Evolutionary conservation across 1,140 invertebrate genomes (phyloP).

Genomic region (Anadara kagoshimensis): DNA sequence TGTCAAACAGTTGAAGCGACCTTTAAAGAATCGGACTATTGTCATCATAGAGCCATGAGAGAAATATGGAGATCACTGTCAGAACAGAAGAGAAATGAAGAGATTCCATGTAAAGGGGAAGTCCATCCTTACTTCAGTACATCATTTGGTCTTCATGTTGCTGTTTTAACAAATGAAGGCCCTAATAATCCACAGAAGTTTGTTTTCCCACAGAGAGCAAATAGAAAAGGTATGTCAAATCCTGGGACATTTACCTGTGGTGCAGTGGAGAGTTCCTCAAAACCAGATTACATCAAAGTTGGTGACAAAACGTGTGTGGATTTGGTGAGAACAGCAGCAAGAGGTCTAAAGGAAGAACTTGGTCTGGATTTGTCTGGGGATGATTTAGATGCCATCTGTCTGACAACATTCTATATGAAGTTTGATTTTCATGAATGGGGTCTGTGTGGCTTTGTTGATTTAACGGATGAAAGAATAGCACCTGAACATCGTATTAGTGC

Average conservation of each 20-base stretch:
- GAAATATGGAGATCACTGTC: slow-evolving; percentile 40
- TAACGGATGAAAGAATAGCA: slow-evolving; percentile 34
- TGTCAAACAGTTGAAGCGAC: slow-evolving; percentile 26
- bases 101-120: slow-evolving; percentile 31
- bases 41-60: slow-evolving; percentile 46
- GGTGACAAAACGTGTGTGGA: slow-evolving; percentile 26
- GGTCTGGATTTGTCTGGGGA: slow-evolving; percentile 35
- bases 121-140: slow-evolving; percentile 45
- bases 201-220: slow-evolving; percentile 37
- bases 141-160: slow-evolving; percentile 48
- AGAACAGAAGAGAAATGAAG: slow-evolving; percentile 16
- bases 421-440: slow-evolving; percentile 51
- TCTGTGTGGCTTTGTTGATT: slow-evolving; percentile 45
- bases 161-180: slow-evolving; percentile 46
- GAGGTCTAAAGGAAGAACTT: slow-evolving; percentile 44
- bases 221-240: slow-evolving; percentile 35
- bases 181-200: slow-evolving; percentile 39
- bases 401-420: slow-evolving; percentile 47
- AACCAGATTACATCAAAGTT: slow-evolving; percentile 14
- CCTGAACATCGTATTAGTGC: slow-evolving; percentile 32
- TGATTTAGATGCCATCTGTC: slow-evolving; percentile 40
- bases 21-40: slow-evolving; percentile 40
- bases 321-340: slow-evolving; percentile 40
- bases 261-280: slow-evolving; percentile 45
- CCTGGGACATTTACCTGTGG: slow-evolving; percentile 44